phyloP scores from a whole-genome alignment of 1,140 invertebrate species.

The Andrena cerasifolii region DNA sequence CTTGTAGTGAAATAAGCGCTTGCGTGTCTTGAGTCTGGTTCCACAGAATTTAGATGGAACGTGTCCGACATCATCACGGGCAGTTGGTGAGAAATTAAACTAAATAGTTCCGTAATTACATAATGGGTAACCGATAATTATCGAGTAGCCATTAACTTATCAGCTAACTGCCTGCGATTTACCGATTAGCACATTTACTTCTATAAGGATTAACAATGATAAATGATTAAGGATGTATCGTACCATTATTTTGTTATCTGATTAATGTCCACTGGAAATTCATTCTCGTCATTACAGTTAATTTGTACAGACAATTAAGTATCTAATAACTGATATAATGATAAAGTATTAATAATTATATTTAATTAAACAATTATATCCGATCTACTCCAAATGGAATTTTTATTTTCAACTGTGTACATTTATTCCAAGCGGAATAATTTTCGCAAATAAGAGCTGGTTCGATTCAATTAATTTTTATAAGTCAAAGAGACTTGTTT shows the following conservation, averaged over 20 bases:
- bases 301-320: constrained; percentile 16
- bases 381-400: not conserved
- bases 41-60: not conserved
- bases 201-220: constrained; percentile 27
- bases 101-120: not conserved
- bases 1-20: not conserved
- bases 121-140: not conserved
- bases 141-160: not conserved
- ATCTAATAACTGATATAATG: constrained; percentile 6
- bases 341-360: constrained; percentile 25
- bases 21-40: not conserved
- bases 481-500: not conserved
- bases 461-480: not conserved
- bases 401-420: not conserved
- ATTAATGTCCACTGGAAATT: not conserved
- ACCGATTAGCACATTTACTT: constrained; percentile 4
- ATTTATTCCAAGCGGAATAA: not conserved
- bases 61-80: not conserved
- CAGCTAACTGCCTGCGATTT: constrained; percentile 4
- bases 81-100: not conserved
- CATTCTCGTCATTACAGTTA: constrained; percentile 2
- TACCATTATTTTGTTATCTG: constrained; percentile 21
- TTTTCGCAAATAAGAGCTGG: not conserved
- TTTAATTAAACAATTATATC: not conserved
- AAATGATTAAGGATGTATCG: constrained; percentile 26